Percentiles rank a stretch among this genome's conserved stretches.
Evolutionary conservation across 1,140 invertebrate genomes (phyloP).

Genomic region (Musca vetustissima): DNA sequence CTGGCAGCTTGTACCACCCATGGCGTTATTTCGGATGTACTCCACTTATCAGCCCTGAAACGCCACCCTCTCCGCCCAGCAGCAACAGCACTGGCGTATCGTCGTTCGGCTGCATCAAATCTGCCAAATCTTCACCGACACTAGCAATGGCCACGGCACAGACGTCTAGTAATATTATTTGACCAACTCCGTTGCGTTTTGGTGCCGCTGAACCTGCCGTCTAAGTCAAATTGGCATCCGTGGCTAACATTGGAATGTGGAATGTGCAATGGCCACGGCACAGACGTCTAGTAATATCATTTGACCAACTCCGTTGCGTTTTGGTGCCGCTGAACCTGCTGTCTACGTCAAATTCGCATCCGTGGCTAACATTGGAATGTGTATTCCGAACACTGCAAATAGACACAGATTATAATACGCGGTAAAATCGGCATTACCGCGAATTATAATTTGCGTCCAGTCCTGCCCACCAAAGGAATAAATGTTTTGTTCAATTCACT

Average conservation of each 20-base stretch:
- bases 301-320: constrained; percentile 56
- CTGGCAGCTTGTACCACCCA: constrained; percentile 48
- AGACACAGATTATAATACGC: no score
- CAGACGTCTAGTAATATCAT: constrained; percentile 46
- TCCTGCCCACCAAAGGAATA: no score
- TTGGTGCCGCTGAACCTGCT: constrained; percentile 48
- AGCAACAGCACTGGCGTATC: constrained; percentile 50
- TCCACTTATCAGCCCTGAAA: constrained; percentile 50
- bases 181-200: constrained; percentile 55
- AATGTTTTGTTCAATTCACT: no score
- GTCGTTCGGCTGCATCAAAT: constrained; percentile 52
- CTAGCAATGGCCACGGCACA: constrained; percentile 14
- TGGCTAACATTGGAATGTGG: no score
- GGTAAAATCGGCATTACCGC: no score
- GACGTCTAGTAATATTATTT: constrained; percentile 50
- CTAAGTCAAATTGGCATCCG: constrained; percentile 25
- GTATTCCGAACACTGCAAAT: no score
- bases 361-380: no score
- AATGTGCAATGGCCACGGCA: constrained; percentile 6
- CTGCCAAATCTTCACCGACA: constrained; percentile 49
- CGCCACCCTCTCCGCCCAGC: constrained; percentile 51
- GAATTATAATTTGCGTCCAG: no score
- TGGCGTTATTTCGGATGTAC: constrained; percentile 49
- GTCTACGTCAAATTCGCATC: constrained; percentile 42
- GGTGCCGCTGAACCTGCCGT: constrained; percentile 51